Evolutionary conservation across 2,888 invertebrate genomes (phyloP), one percentile per base, ranked within the genome.

Genomic region (Tachina fera): DNA sequence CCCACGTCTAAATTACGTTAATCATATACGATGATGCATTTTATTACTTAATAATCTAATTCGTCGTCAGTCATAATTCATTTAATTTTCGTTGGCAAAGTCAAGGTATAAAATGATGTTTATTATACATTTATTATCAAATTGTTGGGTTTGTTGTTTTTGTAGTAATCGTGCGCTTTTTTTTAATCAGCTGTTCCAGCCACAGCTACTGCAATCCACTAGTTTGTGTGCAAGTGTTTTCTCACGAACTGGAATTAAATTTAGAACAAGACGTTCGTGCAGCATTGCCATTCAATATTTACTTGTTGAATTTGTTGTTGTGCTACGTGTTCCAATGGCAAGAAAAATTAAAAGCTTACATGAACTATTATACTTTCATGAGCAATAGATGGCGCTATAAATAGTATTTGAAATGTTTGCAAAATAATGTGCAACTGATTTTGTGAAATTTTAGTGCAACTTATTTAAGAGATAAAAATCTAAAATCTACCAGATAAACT

Each of bases 131-230:
- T n/a, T 58, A 49, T 60, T 61, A 3, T 11, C n/a, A 8, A 9
- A 39, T 49, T 6, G 31, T 13, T 41, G 39, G n/a, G n/a, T 58
- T 63, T 68, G 49, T 39, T 31, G 4, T 31, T 31, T 31, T 31
- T 6, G 0, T 31, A 16, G 9, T 45, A 68, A 47, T 75, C 3
- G 3, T 47, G 49, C 47, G 45, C 47, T 41, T 47, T 3, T 3
- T 51, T 19, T 13, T 1, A 49, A 65, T 43, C 82, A 76, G 82
- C 82, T 82, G 76, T 71, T 75, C 14, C 31, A 53, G 16, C n/a
- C n/a, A 10, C 4, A 1, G 43, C 39, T 41, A 16, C 13, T 63
- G 14, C 60, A 31, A 6, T 31, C 31, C 31, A 31, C 31, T 6
- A 31, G 31, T 77, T 22, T 63, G 31, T 58, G 10, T 2, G 16